Evolutionary conservation across 1,140 invertebrate genomes (phyloP).

Genomic region (Drosophila sulfurigaster): DNA sequence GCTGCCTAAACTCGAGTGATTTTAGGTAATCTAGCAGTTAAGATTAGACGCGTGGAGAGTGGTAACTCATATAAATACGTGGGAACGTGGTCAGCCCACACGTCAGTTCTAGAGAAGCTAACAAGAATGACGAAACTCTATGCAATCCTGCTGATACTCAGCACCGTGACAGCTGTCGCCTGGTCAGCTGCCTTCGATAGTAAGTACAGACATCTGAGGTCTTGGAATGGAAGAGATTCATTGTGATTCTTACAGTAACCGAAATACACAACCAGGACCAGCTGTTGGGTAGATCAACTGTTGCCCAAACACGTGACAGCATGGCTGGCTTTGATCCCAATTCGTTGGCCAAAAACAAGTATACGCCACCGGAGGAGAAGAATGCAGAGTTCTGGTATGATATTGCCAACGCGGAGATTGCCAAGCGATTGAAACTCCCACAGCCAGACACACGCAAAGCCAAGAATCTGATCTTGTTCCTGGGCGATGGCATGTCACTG

Average conservation of each 20-base stretch:
- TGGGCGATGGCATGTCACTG: constrained; percentile 93
- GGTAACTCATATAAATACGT: constrained; percentile 34
- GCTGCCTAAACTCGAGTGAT: constrained; percentile 4
- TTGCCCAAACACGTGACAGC: neutral
- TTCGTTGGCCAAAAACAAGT: constrained; percentile 51
- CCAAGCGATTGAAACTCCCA: constrained; percentile 43
- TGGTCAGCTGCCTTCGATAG: constrained; percentile 31
- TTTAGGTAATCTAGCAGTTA: constrained; percentile 21
- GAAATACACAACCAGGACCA: constrained; percentile 31
- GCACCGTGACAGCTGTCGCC: constrained; percentile 1
- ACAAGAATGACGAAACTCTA: constrained; percentile 25
- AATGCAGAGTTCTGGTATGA: constrained; percentile 68
- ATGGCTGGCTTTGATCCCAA: constrained; percentile 20
- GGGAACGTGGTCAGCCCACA: neutral
- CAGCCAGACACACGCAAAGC: constrained; percentile 83
- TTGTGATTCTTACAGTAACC: constrained; percentile 3
- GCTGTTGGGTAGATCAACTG: constrained; percentile 15
- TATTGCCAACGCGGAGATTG: constrained; percentile 58
- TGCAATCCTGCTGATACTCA: constrained; percentile 8
- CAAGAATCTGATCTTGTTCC: constrained; percentile 91
- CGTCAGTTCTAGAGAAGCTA: constrained; percentile 16
- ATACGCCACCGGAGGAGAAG: constrained; percentile 65
- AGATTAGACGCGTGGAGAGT: constrained; percentile 25
- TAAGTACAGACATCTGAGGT: constrained; percentile 1
- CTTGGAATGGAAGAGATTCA: neutral